These are phyloP conservation scores for Eulemur macaco DNA, from an alignment of 2,113 vertebrate species.

Conservation along the genomic window DNA sequence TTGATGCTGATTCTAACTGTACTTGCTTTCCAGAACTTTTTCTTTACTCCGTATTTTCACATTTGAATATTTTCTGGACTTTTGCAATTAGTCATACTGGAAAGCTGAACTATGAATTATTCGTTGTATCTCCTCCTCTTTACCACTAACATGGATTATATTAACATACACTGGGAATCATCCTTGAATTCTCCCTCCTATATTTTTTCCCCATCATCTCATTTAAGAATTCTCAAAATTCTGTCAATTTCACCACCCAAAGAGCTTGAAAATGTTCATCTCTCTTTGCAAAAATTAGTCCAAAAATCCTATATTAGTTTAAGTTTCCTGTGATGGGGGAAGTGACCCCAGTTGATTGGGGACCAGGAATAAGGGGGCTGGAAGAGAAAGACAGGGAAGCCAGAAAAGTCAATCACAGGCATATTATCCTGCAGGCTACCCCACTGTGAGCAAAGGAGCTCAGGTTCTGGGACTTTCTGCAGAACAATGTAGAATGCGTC, in stretches of 20 bases:
- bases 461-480: background rate
- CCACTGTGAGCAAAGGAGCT: background rate
- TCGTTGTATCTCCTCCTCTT: background rate
- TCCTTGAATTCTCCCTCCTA: background rate
- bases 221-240: background rate
- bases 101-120: background rate
- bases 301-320: background rate
- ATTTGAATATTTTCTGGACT: background rate
- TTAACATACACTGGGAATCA: background rate
- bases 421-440: background rate
- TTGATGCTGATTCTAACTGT: background rate
- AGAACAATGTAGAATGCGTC: accelerated
- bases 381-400: background rate
- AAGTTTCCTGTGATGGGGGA: background rate
- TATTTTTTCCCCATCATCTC: background rate
- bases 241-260: background rate
- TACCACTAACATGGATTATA: background rate
- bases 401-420: background rate
- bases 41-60: background rate
- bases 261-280: background rate
- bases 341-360: background rate
- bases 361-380: background rate
- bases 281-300: background rate
- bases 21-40: background rate
- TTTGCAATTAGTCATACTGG: background rate